Evolutionary conservation across 2,113 vertebrate genomes (phyloP), one percentile per base, ranked within the genome.

Genomic region (Zootoca vivipara): DNA sequence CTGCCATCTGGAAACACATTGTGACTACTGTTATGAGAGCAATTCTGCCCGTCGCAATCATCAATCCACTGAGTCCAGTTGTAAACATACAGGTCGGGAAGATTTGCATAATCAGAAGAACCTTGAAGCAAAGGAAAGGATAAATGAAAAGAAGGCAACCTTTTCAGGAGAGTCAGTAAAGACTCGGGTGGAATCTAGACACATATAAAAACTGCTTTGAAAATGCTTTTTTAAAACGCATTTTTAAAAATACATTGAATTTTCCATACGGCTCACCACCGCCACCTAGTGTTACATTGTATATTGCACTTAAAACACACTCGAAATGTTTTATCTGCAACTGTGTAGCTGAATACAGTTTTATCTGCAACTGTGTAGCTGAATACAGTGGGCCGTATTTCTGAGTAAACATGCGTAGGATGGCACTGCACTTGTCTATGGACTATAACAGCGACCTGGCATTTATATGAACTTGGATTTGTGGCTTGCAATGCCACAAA

Each of bases 11-110:
- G 99, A 89, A 99, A 99, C 65, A 97, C 90, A 0, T 98, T 95
- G 69, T 97, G 96, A 42, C 91, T 96, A 35, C 81, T 92, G 2
- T 92, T 82, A 86, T 96, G 73, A 0, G 89, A 88, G 74, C 96
- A 97, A 81, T 97, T 97, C 86, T 96, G 97, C 92, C 96, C 96
- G 82, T 93, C 94, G 1, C 97, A 97, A 82, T 94, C 97, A n/a
- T 98, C 96, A 3, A 96, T 88, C 98, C 97, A 98, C 52, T 97
- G 96, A 4, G 97, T 98, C 98, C 98, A 98, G 94, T 98, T 98
- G 92, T 98, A 98, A 72, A 98, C 97, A 33, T 96, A 96, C 0
- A 82, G 92, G 74, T 97, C 95, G 58, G 90, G 22, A 40, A 92
- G 77, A 42, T 77, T 85, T 85, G 87, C 62, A 85, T 80, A 83